Conservation (phyloP, 2,797 vertebrate genomes). For the Muscicapa striata region DNA sequence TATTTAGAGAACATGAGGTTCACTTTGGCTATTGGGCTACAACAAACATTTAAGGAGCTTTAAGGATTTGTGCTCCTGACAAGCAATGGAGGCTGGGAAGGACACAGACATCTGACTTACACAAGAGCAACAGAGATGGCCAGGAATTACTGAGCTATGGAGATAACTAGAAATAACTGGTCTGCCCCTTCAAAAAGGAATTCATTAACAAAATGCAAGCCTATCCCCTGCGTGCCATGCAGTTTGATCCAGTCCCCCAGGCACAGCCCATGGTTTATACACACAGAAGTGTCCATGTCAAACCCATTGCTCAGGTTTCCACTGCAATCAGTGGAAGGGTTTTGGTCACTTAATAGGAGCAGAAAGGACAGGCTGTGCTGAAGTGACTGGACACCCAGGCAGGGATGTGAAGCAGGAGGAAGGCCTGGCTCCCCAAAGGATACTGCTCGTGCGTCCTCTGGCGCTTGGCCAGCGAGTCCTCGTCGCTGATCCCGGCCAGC, state of each 20-base stretch:
- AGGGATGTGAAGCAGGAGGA: not conserved
- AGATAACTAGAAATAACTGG: not conserved
- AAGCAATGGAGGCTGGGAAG: not conserved
- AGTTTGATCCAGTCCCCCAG: not conserved
- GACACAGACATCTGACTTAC: not conserved
- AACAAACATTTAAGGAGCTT: not conserved
- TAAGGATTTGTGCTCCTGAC: not conserved
- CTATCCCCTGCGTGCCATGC: not conserved
- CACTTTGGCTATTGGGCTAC: not conserved
- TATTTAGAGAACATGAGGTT: not conserved
- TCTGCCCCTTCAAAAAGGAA: not conserved
- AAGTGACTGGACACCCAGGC: not conserved
- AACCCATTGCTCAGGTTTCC: not conserved
- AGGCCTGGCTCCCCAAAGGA: constrained; percentile 77
- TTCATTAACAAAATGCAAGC: not conserved
- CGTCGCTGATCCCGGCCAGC: constrained; percentile 97
- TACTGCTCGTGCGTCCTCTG: constrained; percentile 96
- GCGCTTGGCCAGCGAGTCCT: constrained; percentile 93
- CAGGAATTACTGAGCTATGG: not conserved
- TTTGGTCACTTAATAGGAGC: not conserved
- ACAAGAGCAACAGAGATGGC: not conserved
- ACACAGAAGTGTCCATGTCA: not conserved
- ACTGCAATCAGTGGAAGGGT: not conserved
- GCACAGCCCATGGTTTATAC: not conserved
- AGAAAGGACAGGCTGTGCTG: not conserved